phyloP scores from a whole-genome alignment of 2,888 invertebrate species.

The Tromatobia lineatoria region DNA sequence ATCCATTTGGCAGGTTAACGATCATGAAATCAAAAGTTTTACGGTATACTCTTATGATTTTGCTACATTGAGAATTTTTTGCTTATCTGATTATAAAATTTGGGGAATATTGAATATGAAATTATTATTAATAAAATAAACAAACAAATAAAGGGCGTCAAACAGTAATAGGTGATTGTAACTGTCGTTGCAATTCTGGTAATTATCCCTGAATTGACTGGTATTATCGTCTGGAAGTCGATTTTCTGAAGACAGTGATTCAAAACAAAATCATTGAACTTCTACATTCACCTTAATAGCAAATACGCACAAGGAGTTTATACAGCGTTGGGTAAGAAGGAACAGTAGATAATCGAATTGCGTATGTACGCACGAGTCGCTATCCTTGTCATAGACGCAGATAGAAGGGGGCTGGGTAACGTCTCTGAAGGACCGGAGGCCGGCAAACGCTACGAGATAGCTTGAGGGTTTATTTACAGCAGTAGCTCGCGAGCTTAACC shows the following conservation, averaged over 20 bases:
- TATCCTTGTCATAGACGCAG: constrained; percentile 41
- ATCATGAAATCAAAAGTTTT: no score
- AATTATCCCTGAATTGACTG: background rate
- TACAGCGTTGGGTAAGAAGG: background rate
- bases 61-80: no score
- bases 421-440: constrained; percentile 55
- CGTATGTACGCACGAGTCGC: constrained; percentile 31
- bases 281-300: background rate
- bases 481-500: constrained; percentile 52
- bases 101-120: no score
- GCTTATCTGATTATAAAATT: no score
- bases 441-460: constrained; percentile 54
- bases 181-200: no score
- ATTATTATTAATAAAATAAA: no score
- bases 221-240: background rate
- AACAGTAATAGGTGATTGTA: no score
- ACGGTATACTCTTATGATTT: no score
- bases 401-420: constrained; percentile 51
- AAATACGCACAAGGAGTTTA: background rate
- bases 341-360: constrained; percentile 42
- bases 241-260: background rate
- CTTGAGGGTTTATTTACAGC: constrained; percentile 65
- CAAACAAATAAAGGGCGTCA: no score
- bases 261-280: no score
- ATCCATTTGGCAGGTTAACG: no score